These are phyloP conservation scores for Eurois occulta DNA, from an alignment of 2,888 invertebrate genomes.

Conservation along the genomic window DNA sequence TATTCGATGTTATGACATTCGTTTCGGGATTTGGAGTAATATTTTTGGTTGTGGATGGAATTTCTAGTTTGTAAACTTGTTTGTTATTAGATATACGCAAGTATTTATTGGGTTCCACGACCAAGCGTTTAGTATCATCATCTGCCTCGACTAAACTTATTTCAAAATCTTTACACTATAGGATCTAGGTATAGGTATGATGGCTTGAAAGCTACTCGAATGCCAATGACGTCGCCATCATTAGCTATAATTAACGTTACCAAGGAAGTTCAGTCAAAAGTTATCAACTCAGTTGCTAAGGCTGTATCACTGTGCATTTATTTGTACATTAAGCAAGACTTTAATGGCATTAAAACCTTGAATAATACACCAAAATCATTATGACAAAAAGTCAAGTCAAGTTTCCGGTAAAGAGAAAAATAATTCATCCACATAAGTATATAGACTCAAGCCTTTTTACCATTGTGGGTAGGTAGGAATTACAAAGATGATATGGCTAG, in stretches of 20 bases:
- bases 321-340: conserved; percentile 26
- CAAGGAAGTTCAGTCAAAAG: conserved; percentile 11
- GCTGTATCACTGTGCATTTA: conserved; percentile 16
- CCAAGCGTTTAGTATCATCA: background rate
- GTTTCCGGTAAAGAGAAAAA: background rate
- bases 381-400: background rate
- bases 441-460: background rate
- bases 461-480: background rate
- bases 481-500: background rate
- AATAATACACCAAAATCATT: background rate
- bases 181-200: no score
- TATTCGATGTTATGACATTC: conserved; percentile 21
- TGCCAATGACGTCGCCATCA: background rate
- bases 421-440: background rate
- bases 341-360: conserved; percentile 38
- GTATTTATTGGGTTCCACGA: conserved; percentile 1
- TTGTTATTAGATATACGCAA: background rate
- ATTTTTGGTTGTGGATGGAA: background rate
- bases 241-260: background rate
- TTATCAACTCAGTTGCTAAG: background rate
- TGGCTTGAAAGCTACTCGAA: background rate
- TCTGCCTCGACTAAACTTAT: background rate
- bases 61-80: background rate
- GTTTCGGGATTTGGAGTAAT: conserved; percentile 6
- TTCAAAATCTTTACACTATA: background rate